phyloP scores from a whole-genome alignment of 2,797 vertebrate species.

The Karalla daura region DNA sequence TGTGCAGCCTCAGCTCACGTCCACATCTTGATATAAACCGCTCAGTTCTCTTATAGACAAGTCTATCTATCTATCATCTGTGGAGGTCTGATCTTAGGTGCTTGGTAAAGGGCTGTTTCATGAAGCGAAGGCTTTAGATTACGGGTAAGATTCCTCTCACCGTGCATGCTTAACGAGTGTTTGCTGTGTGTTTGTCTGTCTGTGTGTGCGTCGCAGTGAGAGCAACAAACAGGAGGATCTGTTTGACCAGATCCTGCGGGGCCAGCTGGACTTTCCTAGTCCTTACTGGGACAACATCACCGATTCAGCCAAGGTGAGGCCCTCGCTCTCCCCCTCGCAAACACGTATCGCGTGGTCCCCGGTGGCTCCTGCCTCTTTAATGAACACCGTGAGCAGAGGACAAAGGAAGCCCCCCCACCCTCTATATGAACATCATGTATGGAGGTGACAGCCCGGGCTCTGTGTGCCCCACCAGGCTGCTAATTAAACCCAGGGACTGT shows the following conservation, averaged over 20 bases:
- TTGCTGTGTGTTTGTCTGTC: not conserved
- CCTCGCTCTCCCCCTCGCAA: constrained; percentile 19
- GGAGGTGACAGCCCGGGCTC: constrained; percentile 53
- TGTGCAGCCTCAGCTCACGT: constrained; percentile 50
- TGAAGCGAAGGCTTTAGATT: not conserved
- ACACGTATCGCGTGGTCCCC: constrained; percentile 8
- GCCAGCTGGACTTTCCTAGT: constrained; percentile 93
- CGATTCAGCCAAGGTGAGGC: constrained; percentile 90
- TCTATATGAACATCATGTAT: constrained; percentile 59
- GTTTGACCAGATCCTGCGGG: constrained; percentile 96
- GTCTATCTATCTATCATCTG: no score
- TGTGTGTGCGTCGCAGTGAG: constrained; percentile 83
- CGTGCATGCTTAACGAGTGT: not conserved
- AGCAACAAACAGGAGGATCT: constrained; percentile 96
- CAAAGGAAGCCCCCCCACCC: constrained; percentile 19
- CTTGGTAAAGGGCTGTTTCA: not conserved
- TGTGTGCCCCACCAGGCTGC: constrained; percentile 42
- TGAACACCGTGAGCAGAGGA: constrained; percentile 43
- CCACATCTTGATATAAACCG: no score
- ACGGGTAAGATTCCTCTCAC: no score
- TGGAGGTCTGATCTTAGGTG: not conserved
- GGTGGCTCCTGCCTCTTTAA: constrained; percentile 18
- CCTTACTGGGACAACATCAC: constrained; percentile 99
- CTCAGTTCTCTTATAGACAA: no score
- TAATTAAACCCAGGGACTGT: constrained; percentile 59